Percentiles rank a stretch among this genome's conserved stretches.
phyloP scores from a whole-genome alignment of 2,113 vertebrate species.

The Pelmatolapia mariae region DNA sequence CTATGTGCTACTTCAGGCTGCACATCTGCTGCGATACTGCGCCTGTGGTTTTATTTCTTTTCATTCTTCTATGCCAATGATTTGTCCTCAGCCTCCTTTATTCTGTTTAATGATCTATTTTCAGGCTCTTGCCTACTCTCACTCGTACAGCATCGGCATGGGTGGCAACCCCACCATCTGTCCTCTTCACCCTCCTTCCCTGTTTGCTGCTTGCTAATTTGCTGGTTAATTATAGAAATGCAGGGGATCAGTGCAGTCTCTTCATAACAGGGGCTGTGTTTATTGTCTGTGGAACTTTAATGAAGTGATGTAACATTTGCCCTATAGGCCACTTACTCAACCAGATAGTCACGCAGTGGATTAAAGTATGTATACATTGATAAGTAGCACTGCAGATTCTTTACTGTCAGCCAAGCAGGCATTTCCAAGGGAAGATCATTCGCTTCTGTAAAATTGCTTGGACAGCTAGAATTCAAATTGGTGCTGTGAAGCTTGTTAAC shows the following conservation, averaged over 20 bases:
- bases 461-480: slow-evolving; percentile 15
- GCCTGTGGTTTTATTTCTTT: not conserved
- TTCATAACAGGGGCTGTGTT: slow-evolving; percentile 16
- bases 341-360: not conserved
- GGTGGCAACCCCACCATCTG: slow-evolving; percentile 37
- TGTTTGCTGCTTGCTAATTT: slow-evolving; percentile 45
- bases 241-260: slow-evolving; percentile 18
- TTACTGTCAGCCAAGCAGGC: not conserved
- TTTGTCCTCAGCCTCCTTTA: slow-evolving; percentile 20
- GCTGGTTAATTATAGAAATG: slow-evolving; percentile 59
- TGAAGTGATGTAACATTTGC: slow-evolving; percentile 46
- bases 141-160: slow-evolving; percentile 4
- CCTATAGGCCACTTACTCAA: slow-evolving; percentile 1
- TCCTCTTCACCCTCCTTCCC: slow-evolving; percentile 24
- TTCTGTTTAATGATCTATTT: slow-evolving; percentile 41
- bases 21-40: not conserved
- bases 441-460: slow-evolving; percentile 17
- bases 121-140: slow-evolving; percentile 3
- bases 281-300: slow-evolving; percentile 41
- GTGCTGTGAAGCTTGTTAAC: not conserved
- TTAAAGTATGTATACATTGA: not conserved
- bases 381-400: not conserved
- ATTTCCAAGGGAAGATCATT: slow-evolving; percentile 9
- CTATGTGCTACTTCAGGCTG: not conserved
- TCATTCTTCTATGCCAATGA: not conserved